A percentile compares a stretch with the other conserved stretches of the same genome.
phyloP scores from a whole-genome alignment of 2,113 vertebrate genomes.

The Pontoporia blainvillei region DNA sequence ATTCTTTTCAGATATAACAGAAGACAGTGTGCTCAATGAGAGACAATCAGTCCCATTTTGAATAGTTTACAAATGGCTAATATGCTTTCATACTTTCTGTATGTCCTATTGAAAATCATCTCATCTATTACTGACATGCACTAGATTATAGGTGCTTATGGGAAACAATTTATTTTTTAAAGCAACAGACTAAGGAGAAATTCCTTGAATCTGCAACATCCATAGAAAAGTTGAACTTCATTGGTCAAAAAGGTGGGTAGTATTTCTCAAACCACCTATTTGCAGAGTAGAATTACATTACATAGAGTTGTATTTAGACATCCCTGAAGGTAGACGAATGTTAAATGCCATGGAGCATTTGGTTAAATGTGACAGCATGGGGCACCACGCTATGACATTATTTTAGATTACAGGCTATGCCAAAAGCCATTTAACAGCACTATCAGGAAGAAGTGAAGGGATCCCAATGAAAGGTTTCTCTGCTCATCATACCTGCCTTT shows the following conservation, averaged over 20 bases:
- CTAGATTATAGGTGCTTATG: constrained; percentile 63
- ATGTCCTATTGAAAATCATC: constrained; percentile 63
- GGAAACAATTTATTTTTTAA: constrained; percentile 55
- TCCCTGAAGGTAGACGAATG: constrained; percentile 42
- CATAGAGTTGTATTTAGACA: constrained; percentile 43
- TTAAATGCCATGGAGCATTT: constrained; percentile 70
- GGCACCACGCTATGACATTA: constrained; percentile 9
- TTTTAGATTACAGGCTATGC: constrained; percentile 62
- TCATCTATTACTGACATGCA: constrained; percentile 69
- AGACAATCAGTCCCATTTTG: constrained; percentile 45
- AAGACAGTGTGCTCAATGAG: constrained; percentile 38
- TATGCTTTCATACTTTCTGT: constrained; percentile 54
- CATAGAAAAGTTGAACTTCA: not conserved
- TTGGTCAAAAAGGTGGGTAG: constrained; percentile 28
- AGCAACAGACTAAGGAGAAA: constrained; percentile 39
- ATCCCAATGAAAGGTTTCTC: constrained; percentile 27
- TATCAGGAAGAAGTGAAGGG: constrained; percentile 43
- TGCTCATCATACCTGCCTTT: constrained; percentile 46
- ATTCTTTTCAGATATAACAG: constrained; percentile 41
- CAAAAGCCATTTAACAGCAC: constrained; percentile 43
- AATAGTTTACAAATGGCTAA: constrained; percentile 63
- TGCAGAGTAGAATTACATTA: constrained; percentile 9
- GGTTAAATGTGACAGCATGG: constrained; percentile 57
- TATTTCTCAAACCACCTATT: constrained; percentile 24
- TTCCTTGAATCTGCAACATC: not conserved